A percentile compares a stretch with the other conserved stretches of the same genome.
Conservation (phyloP, 1,140 invertebrate species). For the Papilio machaon region DNA sequence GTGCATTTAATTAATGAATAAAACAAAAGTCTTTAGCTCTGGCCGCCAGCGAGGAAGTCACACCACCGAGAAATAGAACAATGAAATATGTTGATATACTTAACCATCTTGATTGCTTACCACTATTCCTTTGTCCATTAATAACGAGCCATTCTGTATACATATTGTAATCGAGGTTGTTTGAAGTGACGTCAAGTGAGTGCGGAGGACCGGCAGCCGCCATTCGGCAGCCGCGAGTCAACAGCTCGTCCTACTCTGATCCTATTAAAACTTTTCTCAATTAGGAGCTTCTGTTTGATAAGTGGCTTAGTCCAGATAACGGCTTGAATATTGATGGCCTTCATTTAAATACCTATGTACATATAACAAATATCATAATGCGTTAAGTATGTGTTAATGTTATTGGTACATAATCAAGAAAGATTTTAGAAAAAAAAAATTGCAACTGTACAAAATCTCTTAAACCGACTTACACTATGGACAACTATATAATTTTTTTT, state of each 20-base stretch:
- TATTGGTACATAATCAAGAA: too few relatives aligned
- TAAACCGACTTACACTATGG: too few relatives aligned
- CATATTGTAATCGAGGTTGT: not conserved
- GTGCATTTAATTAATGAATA: not conserved
- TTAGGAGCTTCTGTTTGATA: conserved; percentile 15
- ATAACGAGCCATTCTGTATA: not conserved
- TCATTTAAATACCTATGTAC: conserved; percentile 1
- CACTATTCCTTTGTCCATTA: not conserved
- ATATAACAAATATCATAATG: not conserved
- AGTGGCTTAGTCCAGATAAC: conserved; percentile 6
- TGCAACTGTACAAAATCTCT: too few relatives aligned
- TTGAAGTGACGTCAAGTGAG: not conserved
- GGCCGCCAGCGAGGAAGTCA: not conserved
- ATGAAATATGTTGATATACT: not conserved
- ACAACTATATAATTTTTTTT: too few relatives aligned
- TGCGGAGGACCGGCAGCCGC: not conserved
- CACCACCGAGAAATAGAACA: not conserved
- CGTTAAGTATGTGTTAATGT: too few relatives aligned
- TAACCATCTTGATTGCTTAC: not conserved
- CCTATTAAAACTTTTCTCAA: conserved; percentile 25
- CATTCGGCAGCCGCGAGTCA: not conserved
- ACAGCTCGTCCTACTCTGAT: not conserved
- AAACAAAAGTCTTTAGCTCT: not conserved
- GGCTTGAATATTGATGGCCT: conserved; percentile 20
- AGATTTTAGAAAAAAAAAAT: too few relatives aligned